Conservation (phyloP, 2,113 vertebrate species). For the Lophius piscatorius region DNA sequence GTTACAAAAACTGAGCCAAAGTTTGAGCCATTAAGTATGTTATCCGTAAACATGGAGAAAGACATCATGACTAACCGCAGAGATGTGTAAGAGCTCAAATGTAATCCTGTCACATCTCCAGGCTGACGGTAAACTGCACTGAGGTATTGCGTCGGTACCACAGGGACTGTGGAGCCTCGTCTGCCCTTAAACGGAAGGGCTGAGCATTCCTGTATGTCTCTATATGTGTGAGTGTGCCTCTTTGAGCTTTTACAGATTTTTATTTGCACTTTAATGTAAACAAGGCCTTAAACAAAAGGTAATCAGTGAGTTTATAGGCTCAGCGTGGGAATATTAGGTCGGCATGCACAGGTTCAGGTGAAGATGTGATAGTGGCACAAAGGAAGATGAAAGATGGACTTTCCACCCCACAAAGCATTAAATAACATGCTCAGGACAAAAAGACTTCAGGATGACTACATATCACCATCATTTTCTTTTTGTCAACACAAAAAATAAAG, state of each 20-base stretch:
- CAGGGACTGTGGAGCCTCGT: constrained; percentile 24
- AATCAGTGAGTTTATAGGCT: constrained; percentile 1
- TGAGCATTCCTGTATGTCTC: constrained; percentile 18
- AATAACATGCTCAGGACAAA: too few relatives aligned
- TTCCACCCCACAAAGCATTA: too few relatives aligned
- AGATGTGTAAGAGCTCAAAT: constrained; percentile 4
- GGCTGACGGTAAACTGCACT: constrained; percentile 36
- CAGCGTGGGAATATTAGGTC: neutral
- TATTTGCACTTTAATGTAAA: constrained; percentile 9
- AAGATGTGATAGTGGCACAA: constrained; percentile 13
- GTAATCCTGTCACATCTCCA: constrained; percentile 5
- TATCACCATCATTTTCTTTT: too few relatives aligned
- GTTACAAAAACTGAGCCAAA: neutral
- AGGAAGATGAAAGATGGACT: neutral
- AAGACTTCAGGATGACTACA: too few relatives aligned
- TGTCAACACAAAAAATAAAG: too few relatives aligned
- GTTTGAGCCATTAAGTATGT: neutral
- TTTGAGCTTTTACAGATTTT: constrained; percentile 1
- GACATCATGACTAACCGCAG: constrained; percentile 23
- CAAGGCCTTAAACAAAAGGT: neutral
- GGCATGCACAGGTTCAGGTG: neutral
- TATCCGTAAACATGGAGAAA: constrained; percentile 2
- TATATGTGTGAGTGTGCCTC: constrained; percentile 8
- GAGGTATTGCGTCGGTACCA: constrained; percentile 35
- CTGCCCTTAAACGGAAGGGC: constrained; percentile 73